phyloP scores from a whole-genome alignment of 2,888 invertebrate genomes.

The Phasia obesa region DNA sequence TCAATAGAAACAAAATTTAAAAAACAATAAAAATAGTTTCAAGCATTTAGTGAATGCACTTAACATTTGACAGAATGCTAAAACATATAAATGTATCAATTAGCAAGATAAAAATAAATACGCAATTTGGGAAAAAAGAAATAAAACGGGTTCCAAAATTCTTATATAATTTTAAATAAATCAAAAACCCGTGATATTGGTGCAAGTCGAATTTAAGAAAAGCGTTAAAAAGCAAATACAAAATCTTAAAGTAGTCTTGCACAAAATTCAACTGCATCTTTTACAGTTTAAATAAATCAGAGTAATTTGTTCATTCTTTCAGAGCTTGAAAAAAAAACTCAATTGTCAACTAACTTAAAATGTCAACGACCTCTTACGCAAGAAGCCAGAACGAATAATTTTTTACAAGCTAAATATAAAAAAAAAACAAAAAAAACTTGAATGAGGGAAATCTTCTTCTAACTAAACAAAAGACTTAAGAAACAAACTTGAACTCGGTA shows the following conservation, averaged over 20 bases:
- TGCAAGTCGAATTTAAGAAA: neutral
- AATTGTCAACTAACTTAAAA: conserved; percentile 52
- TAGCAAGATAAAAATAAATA: too few species aligned
- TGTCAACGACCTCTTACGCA: conserved; percentile 71
- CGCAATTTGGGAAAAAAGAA: too few species aligned
- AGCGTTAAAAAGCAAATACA: neutral
- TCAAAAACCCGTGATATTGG: too few species aligned
- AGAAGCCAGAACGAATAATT: conserved; percentile 59
- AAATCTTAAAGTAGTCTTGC: neutral
- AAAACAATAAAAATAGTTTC: too few species aligned
- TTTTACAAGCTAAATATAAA: conserved; percentile 40
- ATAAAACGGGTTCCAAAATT: too few species aligned
- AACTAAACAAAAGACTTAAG: conserved; percentile 64
- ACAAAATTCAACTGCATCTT: conserved; percentile 22
- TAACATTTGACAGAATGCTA: too few species aligned
- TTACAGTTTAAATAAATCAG: conserved; percentile 37
- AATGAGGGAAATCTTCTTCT: conserved; percentile 61
- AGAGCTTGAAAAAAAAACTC: conserved; percentile 14
- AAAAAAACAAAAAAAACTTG: conserved; percentile 25
- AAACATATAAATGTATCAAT: too few species aligned
- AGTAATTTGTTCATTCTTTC: conserved; percentile 29
- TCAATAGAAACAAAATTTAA: too few species aligned
- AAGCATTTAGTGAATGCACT: too few species aligned
- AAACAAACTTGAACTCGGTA: conserved; percentile 28
- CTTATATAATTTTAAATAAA: too few species aligned